Base-by-base conservation (phyloP, 2,797 vertebrate species). In the Hapalemur alaotrensis region DNA sequence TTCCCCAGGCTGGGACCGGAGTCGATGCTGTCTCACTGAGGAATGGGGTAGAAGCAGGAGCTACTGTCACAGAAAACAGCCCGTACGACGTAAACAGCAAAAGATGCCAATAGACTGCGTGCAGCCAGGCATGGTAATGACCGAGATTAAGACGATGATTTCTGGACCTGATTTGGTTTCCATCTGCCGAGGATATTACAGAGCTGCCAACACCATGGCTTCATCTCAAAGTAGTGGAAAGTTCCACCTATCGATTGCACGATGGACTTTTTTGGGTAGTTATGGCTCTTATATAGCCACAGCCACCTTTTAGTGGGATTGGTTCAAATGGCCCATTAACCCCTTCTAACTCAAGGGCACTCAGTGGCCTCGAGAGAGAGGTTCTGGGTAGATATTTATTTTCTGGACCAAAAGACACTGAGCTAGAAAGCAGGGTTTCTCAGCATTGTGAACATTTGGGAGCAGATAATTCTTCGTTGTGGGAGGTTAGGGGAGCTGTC, bases 401-500 rank as follows among this genome's bases (percentile, higher is more conserved):
- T 70, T 83, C 35, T 89, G 67, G 32, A 48, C 32, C 23, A 14
- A 76, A 88, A 20, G 75, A 30, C 14, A 25, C 14, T 50, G 79
- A 89, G 18, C 48, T 67, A 13, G 59, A 38, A 69, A 5, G 13
- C 32, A 17, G 9, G 12, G 20, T 10, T 75, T 30, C 48, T 43
- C 28, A 5, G 4, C 32, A 1, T 7, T 4, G 13, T 0, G 23
- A 43, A 38, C 0, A 0, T 22, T 3, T 8, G 69, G 82, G 85
- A 63, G 28, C 28, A n/a, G 70, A 12, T 0, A 8, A 9, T 3
- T 8, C 20, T 61, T 17, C 23, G 4, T 1, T 13, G 18, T 4
- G 4, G 15, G n/a, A 3, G 4, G 2, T 17, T 43, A 38, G 8
- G 38, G 11, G 7, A 8, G 12, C 38, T 3, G 48, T 20, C 18